Base-by-base conservation (phyloP, 2,797 vertebrate genomes). In the Dallia pectoralis region DNA sequence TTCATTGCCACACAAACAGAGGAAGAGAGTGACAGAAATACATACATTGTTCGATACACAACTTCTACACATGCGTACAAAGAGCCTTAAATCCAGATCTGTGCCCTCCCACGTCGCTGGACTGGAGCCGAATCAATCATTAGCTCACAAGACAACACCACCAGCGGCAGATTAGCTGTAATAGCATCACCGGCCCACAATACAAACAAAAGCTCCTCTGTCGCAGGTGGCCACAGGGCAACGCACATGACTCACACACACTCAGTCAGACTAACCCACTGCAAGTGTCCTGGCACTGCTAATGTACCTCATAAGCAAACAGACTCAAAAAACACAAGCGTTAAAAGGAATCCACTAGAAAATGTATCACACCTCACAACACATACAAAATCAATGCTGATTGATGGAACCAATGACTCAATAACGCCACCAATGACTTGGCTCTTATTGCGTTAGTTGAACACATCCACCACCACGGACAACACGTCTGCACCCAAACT, bases 201-300 rank as follows among this genome's bases (percentile, higher is more conserved):
- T 2, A 47, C 79, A 84, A 86, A 88, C 87, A 87, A 84, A 51
- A 59, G 70, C 77, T 69, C 8, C 77, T 80, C 76, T 74, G 71
- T 79, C 40, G 18, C 63, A 15, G 25, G 30, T 51, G 36, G 25
- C 36, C 27, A 76, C 33, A 44, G 65, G 56, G 72, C 70, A 48
- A 59, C 73, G 69, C 59, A 1, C 79, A 67, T 72, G 76, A 83
- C 81, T 79, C 71, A 69, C 67, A 69, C 44, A 11, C 47, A 22
- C 32, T 15, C 29, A 7, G 15, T 29, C 62, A 51, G 22, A 48
- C 44, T 48, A 48, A 51, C 61, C 29, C 51, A 6, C 27, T n/a
- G 36, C 36, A 40, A 40, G 36, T 40, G 36, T 40, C 36, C 36
- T 40, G 72, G 51, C 62, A 74, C 69, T 67, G 32, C n/a, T 22